Percentiles rank a stretch among this genome's conserved stretches.
Conservation (phyloP, 2,113 vertebrate species). For the Oncorhynchus keta region DNA sequence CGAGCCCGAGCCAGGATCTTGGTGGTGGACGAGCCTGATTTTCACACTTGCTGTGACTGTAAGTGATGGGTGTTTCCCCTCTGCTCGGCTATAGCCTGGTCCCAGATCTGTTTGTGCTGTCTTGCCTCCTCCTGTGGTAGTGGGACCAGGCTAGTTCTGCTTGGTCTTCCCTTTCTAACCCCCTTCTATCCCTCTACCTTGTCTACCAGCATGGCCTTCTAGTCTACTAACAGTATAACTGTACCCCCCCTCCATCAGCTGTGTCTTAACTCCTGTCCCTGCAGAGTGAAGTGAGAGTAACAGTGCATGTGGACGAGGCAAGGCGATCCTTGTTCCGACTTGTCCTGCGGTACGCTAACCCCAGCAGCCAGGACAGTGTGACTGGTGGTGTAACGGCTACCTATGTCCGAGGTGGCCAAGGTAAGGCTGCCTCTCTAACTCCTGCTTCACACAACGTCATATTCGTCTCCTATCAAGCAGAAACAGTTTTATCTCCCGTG, state of each 20-base stretch:
- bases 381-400: conserved; percentile 76
- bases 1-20: conserved; percentile 69
- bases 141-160: conserved; percentile 1
- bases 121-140: no score
- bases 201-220: conserved; percentile 28
- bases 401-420: conserved; percentile 69
- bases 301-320: conserved; percentile 80
- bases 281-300: conserved; percentile 89
- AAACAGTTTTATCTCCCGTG: background rate
- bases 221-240: conserved; percentile 17
- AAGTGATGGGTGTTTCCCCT: conserved; percentile 71
- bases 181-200: background rate
- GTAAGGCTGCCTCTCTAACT: conserved; percentile 70
- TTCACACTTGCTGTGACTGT: conserved; percentile 81
- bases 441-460: background rate
- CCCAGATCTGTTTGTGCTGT: no score
- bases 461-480: background rate
- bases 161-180: background rate
- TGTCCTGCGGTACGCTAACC: conserved; percentile 87
- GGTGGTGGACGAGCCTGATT: conserved; percentile 77
- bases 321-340: conserved; percentile 75
- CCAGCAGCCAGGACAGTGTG: conserved; percentile 66
- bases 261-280: conserved; percentile 68
- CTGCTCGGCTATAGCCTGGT: background rate
- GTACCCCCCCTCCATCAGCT: conserved; percentile 20